phyloP scores from a whole-genome alignment of 2,113 vertebrate genomes.

The Cryptomyrus ogoouensis region DNA sequence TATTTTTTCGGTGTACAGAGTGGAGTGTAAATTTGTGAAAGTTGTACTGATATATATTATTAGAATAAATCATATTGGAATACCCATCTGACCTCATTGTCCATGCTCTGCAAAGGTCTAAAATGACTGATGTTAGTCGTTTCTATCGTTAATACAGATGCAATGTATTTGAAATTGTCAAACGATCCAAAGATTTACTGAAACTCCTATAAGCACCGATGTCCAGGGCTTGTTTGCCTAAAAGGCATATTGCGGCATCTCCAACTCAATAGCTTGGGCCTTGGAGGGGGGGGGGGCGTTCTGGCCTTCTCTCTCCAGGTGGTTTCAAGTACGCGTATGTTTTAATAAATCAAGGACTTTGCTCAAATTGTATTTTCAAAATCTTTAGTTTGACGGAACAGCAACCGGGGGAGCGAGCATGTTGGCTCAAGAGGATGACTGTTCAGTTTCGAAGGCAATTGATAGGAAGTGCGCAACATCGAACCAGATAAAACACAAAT shows the following conservation, averaged over 20 bases:
- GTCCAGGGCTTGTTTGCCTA: conserved; percentile 17
- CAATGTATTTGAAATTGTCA: neutral
- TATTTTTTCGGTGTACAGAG: conserved; percentile 63
- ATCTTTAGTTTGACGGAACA: conserved; percentile 30
- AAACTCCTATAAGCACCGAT: neutral
- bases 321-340: conserved; percentile 29
- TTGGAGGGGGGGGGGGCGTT: conserved; percentile 24
- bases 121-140: neutral
- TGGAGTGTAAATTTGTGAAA: conserved; percentile 60
- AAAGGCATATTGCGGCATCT: conserved; percentile 10
- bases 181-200: neutral
- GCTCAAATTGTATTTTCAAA: conserved; percentile 44
- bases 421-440: neutral
- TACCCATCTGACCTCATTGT: conserved; percentile 11
- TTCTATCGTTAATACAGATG: neutral
- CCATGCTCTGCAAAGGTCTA: neutral
- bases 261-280: conserved; percentile 35
- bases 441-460: neutral
- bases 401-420: conserved; percentile 29
- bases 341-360: conserved; percentile 47
- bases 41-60: conserved; percentile 53
- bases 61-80: conserved; percentile 61
- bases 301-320: conserved; percentile 17
- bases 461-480: neutral
- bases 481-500: neutral